Evolutionary conservation across 2,113 vertebrate genomes (phyloP), one percentile per base, ranked within the genome.

Genomic region (Nematolebias whitei): DNA sequence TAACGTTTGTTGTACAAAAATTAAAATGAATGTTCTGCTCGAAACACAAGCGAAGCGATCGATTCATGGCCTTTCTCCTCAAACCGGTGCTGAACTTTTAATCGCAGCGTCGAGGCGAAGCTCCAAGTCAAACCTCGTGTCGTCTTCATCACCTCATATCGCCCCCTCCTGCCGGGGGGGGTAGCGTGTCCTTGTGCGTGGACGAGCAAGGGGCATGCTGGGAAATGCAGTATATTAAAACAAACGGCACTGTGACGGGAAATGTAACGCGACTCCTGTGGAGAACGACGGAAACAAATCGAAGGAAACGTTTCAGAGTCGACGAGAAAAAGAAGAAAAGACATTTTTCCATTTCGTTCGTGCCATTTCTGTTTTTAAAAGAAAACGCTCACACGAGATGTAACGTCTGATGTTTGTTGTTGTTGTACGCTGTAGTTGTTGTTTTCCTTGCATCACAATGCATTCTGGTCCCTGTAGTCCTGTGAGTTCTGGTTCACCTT

Each of bases 391-490:
- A n/a, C n/a, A n/a, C n/a, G n/a, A 82, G 76, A 88, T 85, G 79
- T 89, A 87, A 89, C 56, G 75, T 88, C 85, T 45, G 74, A 68
- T 85, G 82, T 79, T 87, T 85, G 72, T 79, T 87, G 87, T 86
- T 84, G 82, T 79, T 60, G 66, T 62, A n/a, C 59, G 57, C 35
- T 55, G 57, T 65, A 71, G 76, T 32, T 85, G 85, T 79, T 87
- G 84, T 82, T 80, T 88, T 43, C n/a, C 84, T 85, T 89, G 88
- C 82, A 83, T 89, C 85, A 84, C 82, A 80, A 84, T 89, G 86
- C 88, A 91, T 91, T 88, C 82, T 89, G 88, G 87, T 91, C 86
- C 82, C 75, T 86, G 86, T 90, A 89, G 88, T 91, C 85, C 79
- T 76, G 80, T 90, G 80, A 56, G 56, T 76, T 63, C 63, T 50